These are phyloP conservation scores for Pristionchus maxplancki DNA, from an alignment of 2,888 invertebrate genomes.

Conservation along the genomic window DNA sequence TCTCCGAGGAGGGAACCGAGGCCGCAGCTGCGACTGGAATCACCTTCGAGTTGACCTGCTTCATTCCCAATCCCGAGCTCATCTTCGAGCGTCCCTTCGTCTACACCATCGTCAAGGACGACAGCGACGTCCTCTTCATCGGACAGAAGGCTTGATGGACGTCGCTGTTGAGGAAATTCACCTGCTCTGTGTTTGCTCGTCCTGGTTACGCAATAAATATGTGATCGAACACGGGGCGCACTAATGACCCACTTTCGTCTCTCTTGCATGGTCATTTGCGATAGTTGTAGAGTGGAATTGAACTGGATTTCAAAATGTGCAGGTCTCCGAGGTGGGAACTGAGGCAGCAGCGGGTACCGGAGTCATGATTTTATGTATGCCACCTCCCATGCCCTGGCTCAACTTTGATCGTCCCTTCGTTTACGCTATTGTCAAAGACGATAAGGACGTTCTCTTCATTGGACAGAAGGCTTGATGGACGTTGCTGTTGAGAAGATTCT, in stretches of 20 bases:
- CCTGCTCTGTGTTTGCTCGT: background rate
- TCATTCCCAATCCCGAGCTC: conserved; percentile 49
- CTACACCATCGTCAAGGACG: conserved; percentile 50
- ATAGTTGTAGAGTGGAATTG: too few species aligned
- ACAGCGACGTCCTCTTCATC: conserved; percentile 42
- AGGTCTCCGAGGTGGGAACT: conserved; percentile 37
- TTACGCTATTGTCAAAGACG: conserved; percentile 50
- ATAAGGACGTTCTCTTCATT: conserved; percentile 41
- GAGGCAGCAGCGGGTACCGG: conserved; percentile 42
- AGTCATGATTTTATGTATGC: background rate
- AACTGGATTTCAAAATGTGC: background rate
- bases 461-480: background rate
- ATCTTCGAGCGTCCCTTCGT: conserved; percentile 62
- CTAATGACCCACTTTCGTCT: too few species aligned
- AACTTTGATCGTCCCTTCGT: conserved; percentile 62
- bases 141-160: background rate
- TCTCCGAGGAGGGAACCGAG: conserved; percentile 40
- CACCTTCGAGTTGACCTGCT: background rate
- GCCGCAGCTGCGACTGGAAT: conserved; percentile 44
- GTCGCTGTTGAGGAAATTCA: background rate
- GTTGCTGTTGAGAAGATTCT: background rate
- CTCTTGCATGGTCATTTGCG: too few species aligned
- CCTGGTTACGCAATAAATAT: background rate
- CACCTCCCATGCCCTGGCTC: conserved; percentile 49
- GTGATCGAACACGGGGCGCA: too few species aligned